Conservation (phyloP, 1,140 invertebrate genomes). For the Brachionus plicatilis region DNA sequence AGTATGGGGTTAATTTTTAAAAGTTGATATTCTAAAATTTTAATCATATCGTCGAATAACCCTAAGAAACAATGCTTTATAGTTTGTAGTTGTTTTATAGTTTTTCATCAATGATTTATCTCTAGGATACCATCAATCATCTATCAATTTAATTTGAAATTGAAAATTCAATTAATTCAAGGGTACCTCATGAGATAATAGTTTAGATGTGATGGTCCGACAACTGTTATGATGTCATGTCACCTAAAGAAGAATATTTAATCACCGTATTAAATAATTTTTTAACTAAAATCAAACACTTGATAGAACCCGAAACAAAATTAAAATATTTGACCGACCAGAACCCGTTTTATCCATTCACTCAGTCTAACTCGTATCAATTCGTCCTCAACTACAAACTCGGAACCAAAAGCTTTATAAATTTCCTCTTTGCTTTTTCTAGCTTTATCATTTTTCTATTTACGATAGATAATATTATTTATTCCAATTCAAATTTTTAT, state of each 20-base stretch:
- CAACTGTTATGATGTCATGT: not conserved
- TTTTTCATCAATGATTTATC: not conserved
- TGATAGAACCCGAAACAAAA: not conserved
- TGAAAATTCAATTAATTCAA: not conserved
- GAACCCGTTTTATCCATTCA: constrained; percentile 17
- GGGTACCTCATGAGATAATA: not conserved
- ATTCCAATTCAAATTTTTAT: not conserved
- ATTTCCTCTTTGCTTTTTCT: not conserved
- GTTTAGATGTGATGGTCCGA: not conserved
- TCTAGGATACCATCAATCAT: constrained; percentile 8
- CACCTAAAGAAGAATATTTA: not conserved
- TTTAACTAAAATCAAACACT: not conserved
- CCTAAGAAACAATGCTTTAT: not conserved
- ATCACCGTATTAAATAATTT: not conserved
- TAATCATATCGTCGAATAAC: not conserved
- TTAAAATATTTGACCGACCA: not conserved
- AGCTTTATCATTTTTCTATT: not conserved
- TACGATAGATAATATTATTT: not conserved
- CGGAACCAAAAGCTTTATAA: not conserved
- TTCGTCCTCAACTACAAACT: not conserved
- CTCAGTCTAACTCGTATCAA: not conserved
- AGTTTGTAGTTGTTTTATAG: too few relatives aligned
- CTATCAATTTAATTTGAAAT: not conserved
- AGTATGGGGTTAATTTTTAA: not conserved
- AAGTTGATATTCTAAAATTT: not conserved